These are phyloP conservation scores for Chelonoidis abingdonii DNA, from an alignment of 2,113 vertebrate genomes.

Conservation along the genomic window DNA sequence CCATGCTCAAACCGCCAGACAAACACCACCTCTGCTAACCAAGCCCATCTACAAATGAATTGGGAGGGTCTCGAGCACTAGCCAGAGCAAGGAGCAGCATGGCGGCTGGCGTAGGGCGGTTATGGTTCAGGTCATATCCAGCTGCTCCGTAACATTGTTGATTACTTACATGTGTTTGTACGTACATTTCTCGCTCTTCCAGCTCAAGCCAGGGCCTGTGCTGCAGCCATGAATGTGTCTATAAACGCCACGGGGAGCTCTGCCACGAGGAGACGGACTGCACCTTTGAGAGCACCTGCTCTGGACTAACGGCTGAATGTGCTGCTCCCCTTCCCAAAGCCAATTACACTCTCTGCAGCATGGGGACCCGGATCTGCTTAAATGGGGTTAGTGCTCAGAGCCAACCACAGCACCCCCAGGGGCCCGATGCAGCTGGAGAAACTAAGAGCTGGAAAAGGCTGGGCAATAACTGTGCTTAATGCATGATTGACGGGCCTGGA, in stretches of 20 bases:
- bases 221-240: slow-evolving; percentile 75
- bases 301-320: slow-evolving; percentile 75
- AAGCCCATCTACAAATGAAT: background rate
- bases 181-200: background rate
- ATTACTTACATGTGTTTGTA: background rate
- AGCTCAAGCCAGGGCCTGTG: slow-evolving; percentile 86
- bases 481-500: background rate
- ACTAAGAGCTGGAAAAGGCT: background rate
- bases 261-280: slow-evolving; percentile 83
- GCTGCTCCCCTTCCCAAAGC: slow-evolving; percentile 70
- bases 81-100: background rate
- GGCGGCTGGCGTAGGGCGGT: background rate
- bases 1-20: background rate
- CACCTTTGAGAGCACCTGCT: slow-evolving; percentile 70
- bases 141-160: background rate
- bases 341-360: slow-evolving; percentile 80
- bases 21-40: background rate
- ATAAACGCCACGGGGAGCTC: slow-evolving; percentile 53
- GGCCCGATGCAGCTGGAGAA: background rate
- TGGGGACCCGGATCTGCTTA: slow-evolving; percentile 79
- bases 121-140: background rate
- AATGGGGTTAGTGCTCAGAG: slow-evolving; percentile 76
- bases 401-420: background rate
- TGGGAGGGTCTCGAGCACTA: background rate
- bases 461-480: background rate